Conservation (phyloP, 1,140 invertebrate genomes). For the Ostrea edulis region DNA sequence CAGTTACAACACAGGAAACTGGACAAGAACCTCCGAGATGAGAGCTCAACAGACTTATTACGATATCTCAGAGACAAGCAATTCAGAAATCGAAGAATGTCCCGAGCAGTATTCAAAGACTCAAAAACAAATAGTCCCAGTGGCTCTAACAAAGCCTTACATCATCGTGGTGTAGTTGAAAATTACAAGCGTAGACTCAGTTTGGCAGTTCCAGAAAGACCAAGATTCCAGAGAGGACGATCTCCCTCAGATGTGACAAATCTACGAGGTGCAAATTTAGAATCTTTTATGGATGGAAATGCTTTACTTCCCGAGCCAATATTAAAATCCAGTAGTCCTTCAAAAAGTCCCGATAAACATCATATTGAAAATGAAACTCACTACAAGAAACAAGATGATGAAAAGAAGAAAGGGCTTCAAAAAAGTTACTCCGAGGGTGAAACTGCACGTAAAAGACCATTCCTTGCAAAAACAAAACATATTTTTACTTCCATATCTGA, state of each 20-base stretch:
- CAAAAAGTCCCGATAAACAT: not conserved
- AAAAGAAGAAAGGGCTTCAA: not conserved
- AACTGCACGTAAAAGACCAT: not conserved
- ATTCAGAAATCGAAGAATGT: constrained; percentile 57
- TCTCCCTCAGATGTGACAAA: constrained; percentile 52
- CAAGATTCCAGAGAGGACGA: constrained; percentile 40
- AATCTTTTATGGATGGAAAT: constrained; percentile 32
- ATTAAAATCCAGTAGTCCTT: not conserved
- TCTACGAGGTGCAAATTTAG: constrained; percentile 34
- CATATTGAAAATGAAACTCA: not conserved
- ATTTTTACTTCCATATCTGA: constrained; percentile 1
- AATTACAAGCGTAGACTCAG: constrained; percentile 64
- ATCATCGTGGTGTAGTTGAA: constrained; percentile 48
- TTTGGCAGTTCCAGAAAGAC: constrained; percentile 59
- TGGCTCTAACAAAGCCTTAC: constrained; percentile 42
- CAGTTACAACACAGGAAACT: constrained; percentile 57
- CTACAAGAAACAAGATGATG: not conserved
- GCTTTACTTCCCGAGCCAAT: not conserved
- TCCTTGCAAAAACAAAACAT: not conserved
- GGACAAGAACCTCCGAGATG: constrained; percentile 62
- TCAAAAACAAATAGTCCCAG: constrained; percentile 45
- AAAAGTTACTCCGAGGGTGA: not conserved
- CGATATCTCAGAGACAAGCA: constrained; percentile 64
- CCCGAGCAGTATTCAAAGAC: constrained; percentile 58
- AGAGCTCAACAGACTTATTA: constrained; percentile 61